Base-by-base conservation (phyloP, 1,140 invertebrate genomes). In the Neodiprion pinetum region DNA sequence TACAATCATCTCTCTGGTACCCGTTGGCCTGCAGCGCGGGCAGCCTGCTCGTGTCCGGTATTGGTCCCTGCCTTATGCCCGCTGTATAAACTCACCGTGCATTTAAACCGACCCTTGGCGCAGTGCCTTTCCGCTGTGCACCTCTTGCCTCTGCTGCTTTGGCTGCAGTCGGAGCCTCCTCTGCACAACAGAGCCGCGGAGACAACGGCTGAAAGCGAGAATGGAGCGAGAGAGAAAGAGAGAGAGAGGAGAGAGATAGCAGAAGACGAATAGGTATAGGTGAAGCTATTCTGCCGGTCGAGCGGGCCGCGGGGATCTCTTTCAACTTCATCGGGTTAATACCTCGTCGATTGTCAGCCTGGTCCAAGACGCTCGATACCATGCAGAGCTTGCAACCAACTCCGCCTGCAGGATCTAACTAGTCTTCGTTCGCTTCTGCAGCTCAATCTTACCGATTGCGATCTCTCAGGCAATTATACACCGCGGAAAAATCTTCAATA, bases 51-150 rank as follows among this genome's bases (percentile, higher is more conserved):
- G 78, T 61, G 53, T 61, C 53, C n/a, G 53, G 53, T 61, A n/a
- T 78, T 77, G 78, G 79, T 82, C 75, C 28, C 5, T 40, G 28
- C 28, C 28, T 40, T 40, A 40, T 40, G 28, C 28, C 28, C 76
- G 77, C 80, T 82, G 84, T 83, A 86, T 85, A 86, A 86, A 85
- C 83, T 81, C 80, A 86, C 82, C 84, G 79, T 83, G 83, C 83
- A 78, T 80, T 40, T 40, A 40, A 40, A 14, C 1, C 61, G 17
- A 65, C 61, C 70, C 74, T 79, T 79, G 82, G 78, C 76, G 80
- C 80, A 77, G 78, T 53, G 28, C 28, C 40, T 48, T 67, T 61
- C 67, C 17, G 61, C 61, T 14, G 61, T 65, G 17, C 28, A 40
- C 2, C 28, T 21, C 17, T 21, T 21, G 17, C 17, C 17, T 21